Evolutionary conservation across 2,888 invertebrate genomes (phyloP).

Genomic region (Pegoplata infirma): DNA sequence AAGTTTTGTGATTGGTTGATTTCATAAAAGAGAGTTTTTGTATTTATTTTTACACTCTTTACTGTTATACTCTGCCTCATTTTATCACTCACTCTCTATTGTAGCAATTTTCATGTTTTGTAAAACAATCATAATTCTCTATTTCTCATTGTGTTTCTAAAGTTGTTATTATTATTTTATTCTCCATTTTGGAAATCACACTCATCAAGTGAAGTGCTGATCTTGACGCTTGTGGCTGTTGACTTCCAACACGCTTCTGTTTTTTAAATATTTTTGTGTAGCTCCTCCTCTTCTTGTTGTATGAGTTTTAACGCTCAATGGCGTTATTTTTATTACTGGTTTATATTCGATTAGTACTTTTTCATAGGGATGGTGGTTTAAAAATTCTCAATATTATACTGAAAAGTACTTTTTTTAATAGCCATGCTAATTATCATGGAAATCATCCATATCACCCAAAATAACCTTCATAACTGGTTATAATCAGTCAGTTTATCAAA

Average conservation of each 20-base stretch:
- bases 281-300: slow-evolving; percentile 66
- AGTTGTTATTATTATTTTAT: too few species aligned
- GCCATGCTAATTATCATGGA: too few species aligned
- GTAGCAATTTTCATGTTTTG: too few species aligned
- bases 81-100: slow-evolving; percentile 6
- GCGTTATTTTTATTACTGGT: slow-evolving; percentile 41
- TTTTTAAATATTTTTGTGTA: too few species aligned
- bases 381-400: not conserved
- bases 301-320: slow-evolving; percentile 58
- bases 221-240: slow-evolving; percentile 69
- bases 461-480: too few species aligned
- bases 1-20: slow-evolving; percentile 36
- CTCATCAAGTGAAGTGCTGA: slow-evolving; percentile 67
- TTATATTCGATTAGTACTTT: not conserved
- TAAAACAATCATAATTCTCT: too few species aligned
- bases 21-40: not conserved
- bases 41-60: not conserved
- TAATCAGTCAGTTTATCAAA: too few species aligned
- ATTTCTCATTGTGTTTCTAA: too few species aligned
- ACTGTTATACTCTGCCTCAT: not conserved
- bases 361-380: slow-evolving; percentile 9
- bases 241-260: slow-evolving; percentile 66
- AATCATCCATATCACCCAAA: too few species aligned
- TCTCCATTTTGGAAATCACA: slow-evolving; percentile 76
- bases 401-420: too few species aligned